Evolutionary conservation across 2,888 invertebrate genomes (phyloP), one percentile per base, ranked within the genome.

Genomic region (Listrodromus nycthemerus): DNA sequence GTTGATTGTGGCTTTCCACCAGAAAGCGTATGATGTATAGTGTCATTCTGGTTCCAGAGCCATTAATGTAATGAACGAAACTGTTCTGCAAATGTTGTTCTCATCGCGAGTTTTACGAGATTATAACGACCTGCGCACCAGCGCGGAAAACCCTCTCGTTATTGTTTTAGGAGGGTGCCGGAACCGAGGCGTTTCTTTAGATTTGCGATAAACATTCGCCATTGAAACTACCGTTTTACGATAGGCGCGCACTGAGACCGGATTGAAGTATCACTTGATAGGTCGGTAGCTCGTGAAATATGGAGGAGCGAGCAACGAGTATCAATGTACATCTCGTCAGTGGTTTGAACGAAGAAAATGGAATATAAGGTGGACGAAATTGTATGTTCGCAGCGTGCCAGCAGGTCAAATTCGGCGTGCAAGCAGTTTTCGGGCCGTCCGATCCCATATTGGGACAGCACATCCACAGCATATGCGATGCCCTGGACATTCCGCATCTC

Each of bases 391-490:
- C 94, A 97, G 97, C 96, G 70, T 97, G 97, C 92, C 94, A 95
- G 83, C 96, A 96, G 93, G 95, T 97, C 79, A 94, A 95, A 85
- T 94, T 94, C 80, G 97, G 97, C 4, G 96, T 96, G 21, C 96
- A 96, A 85, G 97, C 96, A 7, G 95, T 97, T 79, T 97, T 97
- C 92, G 97, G 97, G 37, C 97, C 97, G n/a, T 95, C 96, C 19
- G 96, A 97, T 90, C 95, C 96, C n/a, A 93, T 95, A 71, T 94
- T 97, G 73, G 96, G 97, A 33, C 94, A 95, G 65, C 97, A 97
- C 93, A 96, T 97, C 52, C 96, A 97, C 92, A 97, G 97, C 70
- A 96, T 97, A 89, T 97, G 97, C 92, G 96, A 97, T 92, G 96
- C 97, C 21, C 94, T 97, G 85, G 97, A 97, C 92, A 96, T 97